A percentile compares a stretch with the other conserved stretches of the same genome.
Conservation (phyloP, 2,113 vertebrate species). For the Tachuris rubrigastra region DNA sequence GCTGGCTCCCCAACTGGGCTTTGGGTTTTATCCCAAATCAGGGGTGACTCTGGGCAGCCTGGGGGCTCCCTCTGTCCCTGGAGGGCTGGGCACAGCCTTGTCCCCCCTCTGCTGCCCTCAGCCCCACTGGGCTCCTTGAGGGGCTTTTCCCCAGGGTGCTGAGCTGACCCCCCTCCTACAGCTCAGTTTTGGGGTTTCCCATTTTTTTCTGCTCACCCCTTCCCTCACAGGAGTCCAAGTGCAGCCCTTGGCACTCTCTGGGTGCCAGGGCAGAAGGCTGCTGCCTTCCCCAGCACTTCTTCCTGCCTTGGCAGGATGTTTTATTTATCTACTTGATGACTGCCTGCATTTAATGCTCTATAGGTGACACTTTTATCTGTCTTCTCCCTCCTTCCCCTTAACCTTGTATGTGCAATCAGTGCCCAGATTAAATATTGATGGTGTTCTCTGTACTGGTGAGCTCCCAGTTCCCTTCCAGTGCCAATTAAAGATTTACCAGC, state of each 20-base stretch:
- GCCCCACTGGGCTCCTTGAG: background rate
- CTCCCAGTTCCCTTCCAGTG: background rate
- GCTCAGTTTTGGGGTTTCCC: background rate
- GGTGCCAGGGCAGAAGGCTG: background rate
- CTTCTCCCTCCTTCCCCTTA: background rate
- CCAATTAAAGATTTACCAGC: slow-evolving; percentile 48
- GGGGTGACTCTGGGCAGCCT: background rate
- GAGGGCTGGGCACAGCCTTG: background rate
- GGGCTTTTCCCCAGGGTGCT: fast-evolving
- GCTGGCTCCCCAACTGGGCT: background rate
- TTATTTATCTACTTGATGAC: background rate
- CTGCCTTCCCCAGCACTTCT: background rate
- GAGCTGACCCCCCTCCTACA: background rate
- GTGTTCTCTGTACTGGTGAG: background rate
- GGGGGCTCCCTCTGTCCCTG: background rate
- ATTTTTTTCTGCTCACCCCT: no score
- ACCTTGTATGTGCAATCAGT: background rate
- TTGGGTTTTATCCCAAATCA: background rate
- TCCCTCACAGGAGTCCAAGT: background rate
- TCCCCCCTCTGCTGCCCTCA: background rate
- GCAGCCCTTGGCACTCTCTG: fast-evolving
- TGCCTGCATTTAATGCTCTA: background rate
- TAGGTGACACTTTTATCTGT: background rate
- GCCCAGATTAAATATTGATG: slow-evolving; percentile 9
- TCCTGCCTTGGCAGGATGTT: background rate